Evolutionary conservation across 2,113 vertebrate species (phyloP), one percentile per base, ranked within the genome.

Genomic region (Mirza zaza): DNA sequence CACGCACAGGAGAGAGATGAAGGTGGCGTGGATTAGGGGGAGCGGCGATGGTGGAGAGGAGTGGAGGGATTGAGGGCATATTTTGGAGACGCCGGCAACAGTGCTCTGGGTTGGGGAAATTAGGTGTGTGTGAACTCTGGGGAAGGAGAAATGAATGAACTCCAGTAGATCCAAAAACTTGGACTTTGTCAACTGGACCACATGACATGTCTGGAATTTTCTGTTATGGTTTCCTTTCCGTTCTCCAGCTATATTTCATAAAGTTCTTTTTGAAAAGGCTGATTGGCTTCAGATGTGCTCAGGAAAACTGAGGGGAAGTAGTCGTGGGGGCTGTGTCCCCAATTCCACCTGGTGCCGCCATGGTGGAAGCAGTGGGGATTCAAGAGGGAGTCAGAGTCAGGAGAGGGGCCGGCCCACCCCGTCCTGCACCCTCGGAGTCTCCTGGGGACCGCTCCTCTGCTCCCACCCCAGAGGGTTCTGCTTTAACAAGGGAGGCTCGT

Each of bases 141-240:
- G 52, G 70, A 96, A 45, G 57, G 90, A 97, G 95, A 94, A 85
- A 68, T 57, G 85, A 95, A 48, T 67, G 59, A 87, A n/a, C 68
- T 85, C 86, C 94, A 92, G 20, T 59, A 50, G 89, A 85, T 95
- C 82, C 34, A 63, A 90, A 73, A 95, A 79, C 85, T 96, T 97
- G 95, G 96, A 85, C 91, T 97, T 89, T 57, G 96, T 97, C 94
- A 96, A 70, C 76, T 83, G 93, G 83, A 89, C 86, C 79, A 27
- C 91, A 94, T 96, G 94, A 82, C 89, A 89, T 83, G 95, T 97
- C 96, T 98, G 95, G 96, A 97, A 97, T 97, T 96, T 94, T 97
- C 96, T 95, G 96, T 98, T 97, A 93, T 94, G 95, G 88, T 97
- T 97, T 97, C 83, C 91, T 95, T 95, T 94, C 79, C 91, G 75